Percentiles rank a stretch among this genome's conserved stretches.
Evolutionary conservation across 2,113 vertebrate genomes (phyloP).

Genomic region (Sander lucioperca): DNA sequence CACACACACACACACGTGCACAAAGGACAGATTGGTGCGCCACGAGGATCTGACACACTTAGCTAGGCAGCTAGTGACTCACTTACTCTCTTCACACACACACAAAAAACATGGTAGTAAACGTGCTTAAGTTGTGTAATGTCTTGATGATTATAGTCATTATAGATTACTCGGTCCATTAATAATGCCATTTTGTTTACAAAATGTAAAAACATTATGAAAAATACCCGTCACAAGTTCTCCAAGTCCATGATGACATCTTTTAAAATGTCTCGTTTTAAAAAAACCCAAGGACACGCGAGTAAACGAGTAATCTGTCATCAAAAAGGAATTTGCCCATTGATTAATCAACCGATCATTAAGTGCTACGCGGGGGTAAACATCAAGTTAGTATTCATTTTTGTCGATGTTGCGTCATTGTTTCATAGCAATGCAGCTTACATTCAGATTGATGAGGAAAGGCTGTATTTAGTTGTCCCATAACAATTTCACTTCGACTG

Average conservation of each 20-base stretch:
- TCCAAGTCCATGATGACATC: neutral
- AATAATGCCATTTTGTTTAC: no score
- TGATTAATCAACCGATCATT: neutral
- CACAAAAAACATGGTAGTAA: neutral
- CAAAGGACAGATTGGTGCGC: conserved; percentile 21
- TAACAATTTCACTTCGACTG: neutral
- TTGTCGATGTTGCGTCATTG: no score
- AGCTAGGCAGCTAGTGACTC: conserved; percentile 29
- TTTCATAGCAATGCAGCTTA: no score
- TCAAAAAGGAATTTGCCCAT: neutral
- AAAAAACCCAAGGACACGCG: no score
- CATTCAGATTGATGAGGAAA: no score
- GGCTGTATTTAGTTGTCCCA: no score
- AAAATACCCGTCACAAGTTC: neutral
- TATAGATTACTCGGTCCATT: neutral
- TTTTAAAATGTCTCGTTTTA: neutral
- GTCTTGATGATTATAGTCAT: neutral
- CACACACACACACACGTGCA: conserved; percentile 40
- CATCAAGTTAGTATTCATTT: no score
- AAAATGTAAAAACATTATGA: neutral
- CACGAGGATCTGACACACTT: conserved; percentile 62
- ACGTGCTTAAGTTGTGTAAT: neutral
- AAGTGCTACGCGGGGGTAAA: no score
- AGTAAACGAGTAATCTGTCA: neutral
- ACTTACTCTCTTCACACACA: neutral